phyloP scores from a whole-genome alignment of 30 jellyfish, hydroid and myxozoan species.

The Aurelia aurita complex sp. Pacific region DNA sequence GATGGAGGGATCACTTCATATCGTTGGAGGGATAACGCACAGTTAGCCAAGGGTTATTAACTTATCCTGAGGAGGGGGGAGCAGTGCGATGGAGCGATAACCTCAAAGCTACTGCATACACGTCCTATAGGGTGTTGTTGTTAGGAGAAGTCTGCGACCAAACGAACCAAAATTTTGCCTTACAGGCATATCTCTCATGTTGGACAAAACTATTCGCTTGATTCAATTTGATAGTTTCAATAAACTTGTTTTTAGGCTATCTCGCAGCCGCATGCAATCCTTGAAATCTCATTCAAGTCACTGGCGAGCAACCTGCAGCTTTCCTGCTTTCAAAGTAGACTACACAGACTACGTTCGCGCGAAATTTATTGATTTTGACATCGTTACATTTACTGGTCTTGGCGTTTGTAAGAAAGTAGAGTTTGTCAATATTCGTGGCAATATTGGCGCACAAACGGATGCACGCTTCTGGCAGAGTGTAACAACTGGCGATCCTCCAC shows the following conservation, averaged over 20 bases:
- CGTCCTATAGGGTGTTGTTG: too few species aligned
- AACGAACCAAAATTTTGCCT: too few species aligned
- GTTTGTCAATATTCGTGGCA: background rate
- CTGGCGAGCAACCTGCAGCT: slow-evolving; percentile 16
- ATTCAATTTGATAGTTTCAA: too few species aligned
- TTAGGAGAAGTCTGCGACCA: too few species aligned
- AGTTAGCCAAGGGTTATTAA: too few species aligned
- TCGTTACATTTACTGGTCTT: background rate
- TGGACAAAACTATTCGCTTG: too few species aligned
- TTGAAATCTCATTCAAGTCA: background rate
- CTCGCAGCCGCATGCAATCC: background rate
- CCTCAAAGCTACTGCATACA: too few species aligned
- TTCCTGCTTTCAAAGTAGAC: background rate
- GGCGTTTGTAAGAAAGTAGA: background rate
- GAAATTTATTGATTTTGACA: background rate
- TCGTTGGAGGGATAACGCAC: too few species aligned
- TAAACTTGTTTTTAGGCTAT: background rate
- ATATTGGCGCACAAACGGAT: background rate
- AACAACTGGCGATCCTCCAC: background rate
- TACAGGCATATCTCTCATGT: too few species aligned
- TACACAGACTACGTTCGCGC: background rate
- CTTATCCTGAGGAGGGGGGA: too few species aligned
- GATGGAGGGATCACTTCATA: too few species aligned
- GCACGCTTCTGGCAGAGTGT: background rate
- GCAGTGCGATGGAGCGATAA: too few species aligned